Base-by-base conservation (phyloP, 2,113 vertebrate genomes). In the Sturnus vulgaris region DNA sequence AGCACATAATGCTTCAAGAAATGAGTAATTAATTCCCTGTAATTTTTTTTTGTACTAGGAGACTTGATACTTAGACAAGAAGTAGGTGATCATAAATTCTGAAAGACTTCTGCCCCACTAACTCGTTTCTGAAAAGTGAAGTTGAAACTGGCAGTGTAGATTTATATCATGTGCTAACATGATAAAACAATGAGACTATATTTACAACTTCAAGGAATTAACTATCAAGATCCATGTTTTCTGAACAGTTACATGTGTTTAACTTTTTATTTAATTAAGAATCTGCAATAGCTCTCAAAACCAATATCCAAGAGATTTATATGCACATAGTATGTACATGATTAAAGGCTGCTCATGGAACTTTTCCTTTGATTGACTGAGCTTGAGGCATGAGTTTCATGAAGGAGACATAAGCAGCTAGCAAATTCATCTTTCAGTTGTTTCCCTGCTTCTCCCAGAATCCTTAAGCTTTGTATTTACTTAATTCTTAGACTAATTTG, bases 401-500 rank as follows among this genome's bases (percentile, higher is more conserved):
- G 47, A 94, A 56, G 82, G 40, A 61, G 66, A 80, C 40, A 50
- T 30, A 68, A 44, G 56, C 4, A 3, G 50, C 28, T 60, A 82
- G 27, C 69, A 86, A 37, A 22, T 23, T 27, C 42, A 90, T 33
- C 47, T 84, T 88, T 88, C 57, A 78, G 55, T 78, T 70, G 70
- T 77, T 90, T 83, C 47, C 52, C 87, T 80, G n/a, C 35, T 82
- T 86, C 39, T 53, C 19, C 20, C 50, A 86, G 69, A 82, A 76
- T 79, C 52, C 30, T 72, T 60, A 79, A 93, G 31, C 35, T 84
- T 91, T 52, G 11, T 76, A 56, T 82, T 93, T 90, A 28, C 82
- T 90, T 96, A 84, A 87, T 75, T 88, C n/a, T 92, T 73, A 78
- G 39, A 89, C 47, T 83, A 91, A 93, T 93, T 89, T 94, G 44